A percentile compares a stretch with the other conserved stretches of the same genome.
phyloP scores from a whole-genome alignment of 2,113 vertebrate species.

The Sylvilagus bachmani region DNA sequence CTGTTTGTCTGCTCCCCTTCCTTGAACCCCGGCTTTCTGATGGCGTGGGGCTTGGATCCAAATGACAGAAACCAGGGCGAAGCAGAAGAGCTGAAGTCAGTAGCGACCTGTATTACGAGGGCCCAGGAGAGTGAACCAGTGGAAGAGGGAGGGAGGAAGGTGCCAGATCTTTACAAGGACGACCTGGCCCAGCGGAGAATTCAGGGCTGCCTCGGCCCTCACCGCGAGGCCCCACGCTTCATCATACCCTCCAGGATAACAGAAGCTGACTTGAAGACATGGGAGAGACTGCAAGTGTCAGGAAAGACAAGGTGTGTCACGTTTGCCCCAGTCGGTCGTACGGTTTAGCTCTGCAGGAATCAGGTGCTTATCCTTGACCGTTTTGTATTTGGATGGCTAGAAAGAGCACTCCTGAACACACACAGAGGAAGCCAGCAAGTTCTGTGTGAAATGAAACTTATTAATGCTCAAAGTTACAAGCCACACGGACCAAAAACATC shows the following conservation, averaged over 20 bases:
- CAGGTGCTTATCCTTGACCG: neutral
- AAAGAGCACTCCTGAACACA: slow-evolving; percentile 49
- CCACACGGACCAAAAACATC: neutral
- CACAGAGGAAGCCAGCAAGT: neutral
- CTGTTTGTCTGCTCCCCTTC: slow-evolving; percentile 78
- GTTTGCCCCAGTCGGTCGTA: slow-evolving; percentile 16
- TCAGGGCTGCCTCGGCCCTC: slow-evolving; percentile 84
- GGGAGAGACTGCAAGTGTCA: slow-evolving; percentile 94
- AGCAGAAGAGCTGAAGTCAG: slow-evolving; percentile 78
- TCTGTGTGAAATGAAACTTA: no score
- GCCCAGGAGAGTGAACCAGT: slow-evolving; percentile 77
- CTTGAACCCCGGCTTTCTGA: slow-evolving; percentile 76
- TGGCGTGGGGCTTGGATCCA: slow-evolving; percentile 79
- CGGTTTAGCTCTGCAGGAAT: slow-evolving; percentile 34
- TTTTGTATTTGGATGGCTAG: slow-evolving; percentile 57
- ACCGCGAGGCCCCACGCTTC: slow-evolving; percentile 87
- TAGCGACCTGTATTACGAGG: slow-evolving; percentile 82
- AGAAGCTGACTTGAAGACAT: slow-evolving; percentile 95
- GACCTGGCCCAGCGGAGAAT: slow-evolving; percentile 91
- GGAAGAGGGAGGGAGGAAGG: slow-evolving; percentile 77
- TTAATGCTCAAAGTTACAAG: neutral
- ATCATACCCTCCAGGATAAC: slow-evolving; percentile 88
- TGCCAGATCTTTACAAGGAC: slow-evolving; percentile 89
- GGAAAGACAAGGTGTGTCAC: slow-evolving; percentile 93
- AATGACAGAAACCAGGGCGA: slow-evolving; percentile 84